Conservation (phyloP, 2,113 vertebrate genomes). For the Zosterops japonicus region DNA sequence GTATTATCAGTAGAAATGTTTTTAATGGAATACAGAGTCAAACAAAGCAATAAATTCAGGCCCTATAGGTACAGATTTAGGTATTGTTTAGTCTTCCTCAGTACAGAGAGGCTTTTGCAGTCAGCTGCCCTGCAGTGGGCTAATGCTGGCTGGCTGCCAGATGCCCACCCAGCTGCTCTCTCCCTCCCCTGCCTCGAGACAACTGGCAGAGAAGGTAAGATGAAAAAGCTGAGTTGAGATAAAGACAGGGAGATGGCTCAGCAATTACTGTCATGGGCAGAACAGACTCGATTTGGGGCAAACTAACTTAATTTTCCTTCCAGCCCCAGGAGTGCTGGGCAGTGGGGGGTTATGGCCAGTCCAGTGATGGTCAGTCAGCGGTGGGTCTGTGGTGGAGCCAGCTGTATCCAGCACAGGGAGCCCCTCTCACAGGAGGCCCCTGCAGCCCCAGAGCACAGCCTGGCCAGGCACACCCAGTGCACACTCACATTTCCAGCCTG, state of each 20-base stretch:
- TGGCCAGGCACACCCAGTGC: not conserved
- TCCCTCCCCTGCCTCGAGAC: not conserved
- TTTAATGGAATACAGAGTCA: not conserved
- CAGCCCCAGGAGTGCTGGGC: not conserved
- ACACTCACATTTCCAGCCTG: not conserved
- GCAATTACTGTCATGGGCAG: not conserved
- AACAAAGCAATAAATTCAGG: not conserved
- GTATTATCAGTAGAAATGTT: not conserved
- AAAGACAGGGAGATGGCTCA: not conserved
- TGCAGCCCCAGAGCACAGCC: not conserved
- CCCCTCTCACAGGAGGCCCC: not conserved
- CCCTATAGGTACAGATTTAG: not conserved
- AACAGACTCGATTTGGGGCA: not conserved
- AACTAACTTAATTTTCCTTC: not conserved
- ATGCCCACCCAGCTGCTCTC: not conserved
- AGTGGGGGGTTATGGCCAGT: not conserved
- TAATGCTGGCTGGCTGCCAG: not conserved
- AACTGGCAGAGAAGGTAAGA: not conserved
- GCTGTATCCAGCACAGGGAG: not conserved
- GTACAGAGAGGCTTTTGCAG: not conserved
- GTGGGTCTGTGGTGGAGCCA: not conserved
- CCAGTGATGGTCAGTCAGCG: not conserved
- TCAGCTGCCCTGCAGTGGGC: not conserved
- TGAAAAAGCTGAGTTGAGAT: not conserved
- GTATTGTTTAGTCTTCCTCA: not conserved